These are phyloP conservation scores for Tauraco erythrolophus DNA, from an alignment of 2,113 vertebrate genomes.

Conservation along the genomic window DNA sequence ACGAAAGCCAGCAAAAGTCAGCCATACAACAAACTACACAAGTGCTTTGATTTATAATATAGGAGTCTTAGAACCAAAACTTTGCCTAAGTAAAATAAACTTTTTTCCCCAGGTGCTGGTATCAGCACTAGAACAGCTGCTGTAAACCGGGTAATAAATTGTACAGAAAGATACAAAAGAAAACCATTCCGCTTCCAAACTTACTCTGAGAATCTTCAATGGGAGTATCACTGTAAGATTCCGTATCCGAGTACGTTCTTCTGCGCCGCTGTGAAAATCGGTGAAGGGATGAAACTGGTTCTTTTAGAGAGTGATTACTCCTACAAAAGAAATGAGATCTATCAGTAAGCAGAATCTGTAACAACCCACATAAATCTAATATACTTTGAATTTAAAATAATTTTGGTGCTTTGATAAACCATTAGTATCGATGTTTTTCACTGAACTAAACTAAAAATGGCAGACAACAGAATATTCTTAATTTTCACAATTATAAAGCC, in stretches of 20 bases:
- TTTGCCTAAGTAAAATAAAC: background rate
- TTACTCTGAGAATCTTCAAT: conserved; percentile 83
- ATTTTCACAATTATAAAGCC: background rate
- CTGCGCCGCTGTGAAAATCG: conserved; percentile 76
- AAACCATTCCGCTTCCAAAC: conserved; percentile 20
- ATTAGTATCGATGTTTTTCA: background rate
- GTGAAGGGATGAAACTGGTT: conserved; percentile 71
- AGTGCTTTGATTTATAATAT: background rate
- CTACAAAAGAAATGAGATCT: conserved; percentile 61
- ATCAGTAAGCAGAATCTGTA: background rate
- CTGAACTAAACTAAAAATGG: background rate
- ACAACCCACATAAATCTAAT: background rate
- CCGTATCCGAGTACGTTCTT: conserved; percentile 84
- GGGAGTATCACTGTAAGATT: conserved; percentile 75
- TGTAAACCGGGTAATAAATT: background rate
- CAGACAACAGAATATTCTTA: background rate
- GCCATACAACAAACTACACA: background rate
- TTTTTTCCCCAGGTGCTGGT: accelerated
- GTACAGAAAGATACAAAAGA: background rate
- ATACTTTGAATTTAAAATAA: background rate
- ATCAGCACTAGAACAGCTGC: background rate
- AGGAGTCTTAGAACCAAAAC: background rate
- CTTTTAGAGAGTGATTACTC: conserved; percentile 74
- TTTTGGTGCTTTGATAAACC: background rate
- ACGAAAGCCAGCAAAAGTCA: background rate